These are phyloP conservation scores for Eupsittula cactorum DNA, from an alignment of 2,113 vertebrate species.

Conservation along the genomic window DNA sequence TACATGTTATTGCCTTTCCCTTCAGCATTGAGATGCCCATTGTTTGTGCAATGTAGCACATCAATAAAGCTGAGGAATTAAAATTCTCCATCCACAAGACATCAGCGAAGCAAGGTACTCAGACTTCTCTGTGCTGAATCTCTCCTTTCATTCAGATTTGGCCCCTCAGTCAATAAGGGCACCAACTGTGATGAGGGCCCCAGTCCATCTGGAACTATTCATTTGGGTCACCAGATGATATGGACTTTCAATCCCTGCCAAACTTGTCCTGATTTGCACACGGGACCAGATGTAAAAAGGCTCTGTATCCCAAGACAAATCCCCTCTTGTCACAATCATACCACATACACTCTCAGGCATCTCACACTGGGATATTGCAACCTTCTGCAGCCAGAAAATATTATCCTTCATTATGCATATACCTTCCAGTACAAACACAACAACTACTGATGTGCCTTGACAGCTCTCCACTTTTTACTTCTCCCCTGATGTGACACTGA, in stretches of 20 bases:
- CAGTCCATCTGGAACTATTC: slow-evolving; percentile 64
- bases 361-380: not conserved
- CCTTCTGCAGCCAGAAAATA: slow-evolving; percentile 52
- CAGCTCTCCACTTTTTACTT: slow-evolving; percentile 41
- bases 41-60: not conserved
- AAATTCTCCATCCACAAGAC: not conserved
- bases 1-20: not conserved
- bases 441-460: slow-evolving; percentile 55
- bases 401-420: slow-evolving; percentile 44
- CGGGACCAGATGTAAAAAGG: slow-evolving; percentile 33
- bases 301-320: slow-evolving; percentile 48
- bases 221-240: slow-evolving; percentile 59
- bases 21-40: not conserved
- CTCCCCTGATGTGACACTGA: not conserved
- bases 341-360: not conserved
- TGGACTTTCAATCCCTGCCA: slow-evolving; percentile 61
- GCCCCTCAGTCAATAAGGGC: not conserved
- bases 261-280: slow-evolving; percentile 40
- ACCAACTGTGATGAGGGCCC: slow-evolving; percentile 57
- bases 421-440: slow-evolving; percentile 35
- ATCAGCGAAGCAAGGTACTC: not conserved
- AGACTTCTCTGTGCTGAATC: not conserved
- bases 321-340: slow-evolving; percentile 22
- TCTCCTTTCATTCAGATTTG: slow-evolving; percentile 27
- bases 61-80: not conserved